phyloP scores from a whole-genome alignment of 2,797 vertebrate species.

The Heliangelus exortis region DNA sequence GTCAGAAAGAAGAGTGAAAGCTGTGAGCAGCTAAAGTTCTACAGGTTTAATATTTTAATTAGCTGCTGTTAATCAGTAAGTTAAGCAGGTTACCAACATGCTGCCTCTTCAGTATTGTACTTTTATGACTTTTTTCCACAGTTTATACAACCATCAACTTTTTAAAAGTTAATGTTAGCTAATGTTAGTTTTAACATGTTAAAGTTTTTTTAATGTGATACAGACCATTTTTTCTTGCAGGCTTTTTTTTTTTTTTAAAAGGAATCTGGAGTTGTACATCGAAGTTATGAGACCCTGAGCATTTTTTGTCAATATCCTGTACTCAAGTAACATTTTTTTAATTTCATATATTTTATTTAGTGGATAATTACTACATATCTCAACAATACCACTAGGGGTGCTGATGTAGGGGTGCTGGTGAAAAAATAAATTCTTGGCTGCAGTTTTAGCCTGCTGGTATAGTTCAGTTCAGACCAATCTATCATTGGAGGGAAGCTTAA shows the following conservation, averaged over 20 bases:
- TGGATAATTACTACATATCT: background rate
- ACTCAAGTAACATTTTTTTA: background rate
- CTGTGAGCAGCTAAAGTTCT: background rate
- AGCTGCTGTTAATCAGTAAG: background rate
- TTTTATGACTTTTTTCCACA: background rate
- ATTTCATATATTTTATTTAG: background rate
- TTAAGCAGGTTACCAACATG: background rate
- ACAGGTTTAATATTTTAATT: background rate
- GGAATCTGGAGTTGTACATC: background rate
- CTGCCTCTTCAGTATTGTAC: background rate
- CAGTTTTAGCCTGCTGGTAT: background rate
- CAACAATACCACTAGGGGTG: background rate
- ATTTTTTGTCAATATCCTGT: background rate
- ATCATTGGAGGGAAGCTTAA: background rate
- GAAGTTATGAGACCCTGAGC: background rate
- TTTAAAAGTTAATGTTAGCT: background rate
- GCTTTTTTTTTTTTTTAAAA: background rate
- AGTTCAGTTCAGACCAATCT: background rate
- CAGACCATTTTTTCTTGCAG: background rate
- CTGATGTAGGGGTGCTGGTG: too few species aligned
- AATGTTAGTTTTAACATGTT: too few species aligned
- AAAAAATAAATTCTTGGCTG: background rate
- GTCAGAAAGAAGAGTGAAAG: background rate
- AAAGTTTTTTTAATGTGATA: background rate
- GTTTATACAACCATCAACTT: background rate